Evolutionary conservation across 35 echinoderm and acorn worm species (phyloP).

Genomic region (Patiria miniata): DNA sequence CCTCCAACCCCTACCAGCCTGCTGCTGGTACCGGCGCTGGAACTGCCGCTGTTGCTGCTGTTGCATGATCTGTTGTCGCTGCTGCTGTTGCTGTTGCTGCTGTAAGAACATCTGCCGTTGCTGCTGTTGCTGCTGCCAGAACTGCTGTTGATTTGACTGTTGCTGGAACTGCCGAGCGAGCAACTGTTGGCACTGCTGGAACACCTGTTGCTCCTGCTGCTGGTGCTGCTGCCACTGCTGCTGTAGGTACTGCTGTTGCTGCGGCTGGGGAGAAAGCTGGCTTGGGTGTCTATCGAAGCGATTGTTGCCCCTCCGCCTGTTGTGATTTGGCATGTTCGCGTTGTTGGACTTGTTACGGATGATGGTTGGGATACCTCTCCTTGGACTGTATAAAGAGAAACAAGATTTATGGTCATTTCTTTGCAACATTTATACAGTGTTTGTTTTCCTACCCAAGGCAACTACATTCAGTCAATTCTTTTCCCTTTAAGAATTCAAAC

Average conservation of each 20-base stretch:
- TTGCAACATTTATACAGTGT: no score
- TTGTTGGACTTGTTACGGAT: neutral
- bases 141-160: constrained; percentile 7
- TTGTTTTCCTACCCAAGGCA: no score
- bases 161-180: neutral
- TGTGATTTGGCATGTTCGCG: neutral
- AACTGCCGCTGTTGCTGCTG: neutral
- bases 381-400: neutral
- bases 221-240: neutral
- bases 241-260: neutral
- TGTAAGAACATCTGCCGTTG: neutral
- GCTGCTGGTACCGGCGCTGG: neutral
- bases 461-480: no score
- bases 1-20: neutral
- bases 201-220: neutral
- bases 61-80: neutral
- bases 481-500: no score
- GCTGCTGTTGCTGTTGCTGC: constrained; percentile 14
- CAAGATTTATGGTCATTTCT: neutral
- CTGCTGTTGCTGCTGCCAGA: neutral
- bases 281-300: neutral
- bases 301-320: neutral
- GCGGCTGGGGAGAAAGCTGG: neutral
- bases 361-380: neutral
- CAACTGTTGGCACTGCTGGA: neutral